phyloP scores from a whole-genome alignment of 2,888 invertebrate species.

The Eupithecia centaureata region DNA sequence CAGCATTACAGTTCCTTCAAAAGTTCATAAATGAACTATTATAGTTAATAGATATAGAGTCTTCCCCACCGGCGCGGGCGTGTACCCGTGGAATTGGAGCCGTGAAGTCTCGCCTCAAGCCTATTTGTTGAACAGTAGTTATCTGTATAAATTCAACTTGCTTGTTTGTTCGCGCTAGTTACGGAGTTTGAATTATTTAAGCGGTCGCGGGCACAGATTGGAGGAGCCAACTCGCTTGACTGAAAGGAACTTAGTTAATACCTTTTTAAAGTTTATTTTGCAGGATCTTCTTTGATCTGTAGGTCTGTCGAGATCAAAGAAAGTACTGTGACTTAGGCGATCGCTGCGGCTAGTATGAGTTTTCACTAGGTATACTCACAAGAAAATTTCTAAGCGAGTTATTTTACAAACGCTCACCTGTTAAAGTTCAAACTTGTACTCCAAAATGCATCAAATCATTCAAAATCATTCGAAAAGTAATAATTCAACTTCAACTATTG shows the following conservation, averaged over 20 bases:
- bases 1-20: background rate
- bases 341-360: background rate
- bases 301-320: background rate
- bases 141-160: constrained; percentile 47
- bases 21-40: too few species aligned
- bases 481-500: too few species aligned
- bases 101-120: constrained; percentile 37
- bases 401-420: too few species aligned
- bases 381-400: too few species aligned
- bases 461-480: too few species aligned
- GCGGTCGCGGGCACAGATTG: background rate
- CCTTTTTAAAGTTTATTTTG: background rate
- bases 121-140: constrained; percentile 50
- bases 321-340: background rate
- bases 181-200: constrained; percentile 27
- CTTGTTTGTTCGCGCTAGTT: constrained; percentile 42
- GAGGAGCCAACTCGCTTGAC: background rate
- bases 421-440: too few species aligned
- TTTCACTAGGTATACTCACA: too few species aligned
- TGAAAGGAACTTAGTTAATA: background rate
- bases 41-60: too few species aligned
- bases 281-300: background rate
- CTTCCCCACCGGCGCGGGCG: background rate
- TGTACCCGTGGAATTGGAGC: constrained; percentile 38
- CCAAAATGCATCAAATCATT: too few species aligned